Percentiles rank a stretch among this genome's conserved stretches.
These are phyloP conservation scores for Chrysomela aeneicollis DNA, from an alignment of 2,888 invertebrate species.

Conservation along the genomic window DNA sequence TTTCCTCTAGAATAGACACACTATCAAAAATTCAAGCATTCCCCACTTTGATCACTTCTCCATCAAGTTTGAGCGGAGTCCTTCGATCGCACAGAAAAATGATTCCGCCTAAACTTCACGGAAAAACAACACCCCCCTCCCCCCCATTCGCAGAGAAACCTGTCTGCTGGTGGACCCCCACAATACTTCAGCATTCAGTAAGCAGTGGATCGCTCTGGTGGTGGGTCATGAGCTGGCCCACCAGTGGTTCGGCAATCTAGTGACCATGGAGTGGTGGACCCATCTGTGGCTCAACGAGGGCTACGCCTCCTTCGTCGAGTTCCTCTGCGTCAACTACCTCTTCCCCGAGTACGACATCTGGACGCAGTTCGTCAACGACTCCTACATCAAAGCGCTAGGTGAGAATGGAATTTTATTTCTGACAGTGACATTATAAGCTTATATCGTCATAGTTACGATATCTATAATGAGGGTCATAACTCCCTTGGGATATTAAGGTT, in stretches of 20 bases:
- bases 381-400: conserved; percentile 78
- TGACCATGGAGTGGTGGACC: conserved; percentile 99
- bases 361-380: conserved; percentile 94
- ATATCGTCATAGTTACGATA: too few relatives aligned
- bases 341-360: conserved; percentile 97
- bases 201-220: conserved; percentile 88
- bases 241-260: conserved; percentile 98
- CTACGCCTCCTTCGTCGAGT: conserved; percentile 91
- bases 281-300: conserved; percentile 95
- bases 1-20: too few relatives aligned
- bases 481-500: too few relatives aligned
- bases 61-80: too few relatives aligned
- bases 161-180: conserved; percentile 89
- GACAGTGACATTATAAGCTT: too few relatives aligned
- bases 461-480: too few relatives aligned
- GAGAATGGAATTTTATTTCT: too few relatives aligned
- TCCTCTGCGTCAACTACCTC: conserved; percentile 88
- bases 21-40: too few relatives aligned
- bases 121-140: too few relatives aligned
- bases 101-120: too few relatives aligned
- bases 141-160: conserved; percentile 89
- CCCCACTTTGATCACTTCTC: too few relatives aligned
- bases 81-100: too few relatives aligned
- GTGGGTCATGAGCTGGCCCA: conserved; percentile 95
- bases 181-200: conserved; percentile 84